Evolutionary conservation across 2,888 invertebrate species (phyloP).

Genomic region (Drosophila pseudotakahashii): DNA sequence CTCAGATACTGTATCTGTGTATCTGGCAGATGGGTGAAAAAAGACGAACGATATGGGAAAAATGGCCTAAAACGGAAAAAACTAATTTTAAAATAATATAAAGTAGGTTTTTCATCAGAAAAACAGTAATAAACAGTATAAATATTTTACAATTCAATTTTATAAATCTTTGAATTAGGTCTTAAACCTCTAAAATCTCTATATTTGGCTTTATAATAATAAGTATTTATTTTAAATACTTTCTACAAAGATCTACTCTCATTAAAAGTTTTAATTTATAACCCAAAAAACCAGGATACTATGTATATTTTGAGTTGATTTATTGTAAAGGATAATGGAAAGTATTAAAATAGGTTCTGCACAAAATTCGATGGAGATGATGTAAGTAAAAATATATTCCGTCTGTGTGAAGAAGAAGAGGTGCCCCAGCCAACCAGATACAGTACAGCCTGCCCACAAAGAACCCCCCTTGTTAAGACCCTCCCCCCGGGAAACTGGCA

Average conservation of each 20-base stretch:
- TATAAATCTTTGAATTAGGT: too few relatives aligned
- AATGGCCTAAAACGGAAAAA: too few relatives aligned
- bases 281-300: too few relatives aligned
- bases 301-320: background rate
- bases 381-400: background rate
- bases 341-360: background rate
- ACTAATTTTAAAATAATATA: too few relatives aligned
- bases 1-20: slow-evolving; percentile 23
- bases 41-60: background rate
- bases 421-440: background rate
- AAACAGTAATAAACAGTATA: too few relatives aligned
- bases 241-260: too few relatives aligned
- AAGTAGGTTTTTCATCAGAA: too few relatives aligned
- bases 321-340: background rate
- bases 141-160: too few relatives aligned
- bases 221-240: too few relatives aligned
- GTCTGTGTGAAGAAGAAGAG: background rate
- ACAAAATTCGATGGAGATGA: background rate
- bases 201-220: too few relatives aligned
- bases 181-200: too few relatives aligned
- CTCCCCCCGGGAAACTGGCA: slow-evolving; percentile 37
- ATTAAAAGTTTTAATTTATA: too few relatives aligned
- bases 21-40: slow-evolving; percentile 6
- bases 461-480: background rate
- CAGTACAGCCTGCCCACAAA: slow-evolving; percentile 12